Percentiles rank a stretch among this genome's conserved stretches.
These are phyloP conservation scores for Lamellibrachia satsuma DNA, from an alignment of 2,888 invertebrate species.

Conservation along the genomic window DNA sequence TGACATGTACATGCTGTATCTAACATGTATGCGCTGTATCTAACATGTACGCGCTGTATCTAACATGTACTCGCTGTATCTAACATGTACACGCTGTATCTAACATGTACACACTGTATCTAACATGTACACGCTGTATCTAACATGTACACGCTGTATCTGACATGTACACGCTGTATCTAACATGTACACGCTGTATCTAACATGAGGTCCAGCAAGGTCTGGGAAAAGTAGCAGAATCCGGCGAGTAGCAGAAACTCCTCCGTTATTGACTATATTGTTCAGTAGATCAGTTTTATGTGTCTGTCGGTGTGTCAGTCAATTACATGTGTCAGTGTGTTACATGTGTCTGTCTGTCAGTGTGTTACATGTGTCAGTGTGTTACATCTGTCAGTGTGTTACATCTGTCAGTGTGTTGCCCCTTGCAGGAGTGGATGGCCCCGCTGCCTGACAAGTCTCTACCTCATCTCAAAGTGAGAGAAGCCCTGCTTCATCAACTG, in stretches of 20 bases:
- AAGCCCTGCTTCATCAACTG: conserved; percentile 76
- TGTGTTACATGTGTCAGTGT: neutral
- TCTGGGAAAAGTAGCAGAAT: too few relatives aligned
- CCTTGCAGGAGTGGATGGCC: conserved; percentile 93
- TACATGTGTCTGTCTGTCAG: neutral
- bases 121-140: too few relatives aligned
- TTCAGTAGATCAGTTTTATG: too few relatives aligned
- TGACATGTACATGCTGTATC: neutral
- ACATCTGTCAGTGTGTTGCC: neutral
- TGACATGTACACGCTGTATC: neutral
- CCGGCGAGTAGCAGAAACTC: too few relatives aligned
- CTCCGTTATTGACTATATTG: too few relatives aligned
- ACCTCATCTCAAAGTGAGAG: conserved; percentile 92
- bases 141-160: neutral
- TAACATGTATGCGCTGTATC: too few relatives aligned
- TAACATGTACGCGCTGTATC: too few relatives aligned
- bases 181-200: neutral
- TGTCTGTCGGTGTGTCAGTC: neutral
- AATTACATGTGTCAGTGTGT: neutral
- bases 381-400: neutral
- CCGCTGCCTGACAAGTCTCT: conserved; percentile 97
- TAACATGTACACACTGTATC: too few relatives aligned
- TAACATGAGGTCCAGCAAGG: too few relatives aligned
- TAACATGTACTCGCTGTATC: neutral
- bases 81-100: neutral